phyloP scores from a whole-genome alignment of 2,797 vertebrate genomes.

The Paramormyrops hopkinsi region DNA sequence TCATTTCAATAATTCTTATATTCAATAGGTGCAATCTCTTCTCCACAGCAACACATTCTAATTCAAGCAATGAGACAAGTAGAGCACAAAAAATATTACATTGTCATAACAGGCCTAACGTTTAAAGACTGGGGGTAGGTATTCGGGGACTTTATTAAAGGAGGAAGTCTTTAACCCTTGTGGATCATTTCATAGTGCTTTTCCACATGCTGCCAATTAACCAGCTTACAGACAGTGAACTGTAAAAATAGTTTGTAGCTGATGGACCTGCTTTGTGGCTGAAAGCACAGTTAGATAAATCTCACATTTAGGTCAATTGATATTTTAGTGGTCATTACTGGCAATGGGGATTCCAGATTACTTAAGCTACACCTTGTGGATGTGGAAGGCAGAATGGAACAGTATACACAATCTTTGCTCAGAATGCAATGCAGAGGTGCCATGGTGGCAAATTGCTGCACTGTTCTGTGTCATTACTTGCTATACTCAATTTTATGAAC shows the following conservation, averaged over 20 bases:
- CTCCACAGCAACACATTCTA: neutral
- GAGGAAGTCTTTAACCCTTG: neutral
- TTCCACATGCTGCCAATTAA: neutral
- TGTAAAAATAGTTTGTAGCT: neutral
- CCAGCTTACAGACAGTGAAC: neutral
- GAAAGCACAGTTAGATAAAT: neutral
- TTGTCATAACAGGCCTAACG: neutral
- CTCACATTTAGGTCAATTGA: neutral
- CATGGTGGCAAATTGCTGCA: neutral
- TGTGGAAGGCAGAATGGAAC: neutral
- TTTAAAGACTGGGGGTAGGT: neutral
- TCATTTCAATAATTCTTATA: neutral
- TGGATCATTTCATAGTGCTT: neutral
- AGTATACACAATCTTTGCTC: neutral
- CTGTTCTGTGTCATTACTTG: conserved; percentile 4
- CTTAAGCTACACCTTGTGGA: neutral
- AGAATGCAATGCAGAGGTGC: neutral
- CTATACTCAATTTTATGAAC: neutral
- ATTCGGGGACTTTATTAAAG: neutral
- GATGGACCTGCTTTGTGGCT: neutral
- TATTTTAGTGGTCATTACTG: neutral
- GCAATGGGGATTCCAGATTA: neutral
- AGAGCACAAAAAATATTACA: neutral
- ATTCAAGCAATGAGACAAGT: neutral
- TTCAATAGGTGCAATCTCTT: neutral